Percentiles rank a stretch among this genome's conserved stretches.
These are phyloP conservation scores for Tyto alba DNA, from an alignment of 2,113 vertebrate species.

Conservation along the genomic window DNA sequence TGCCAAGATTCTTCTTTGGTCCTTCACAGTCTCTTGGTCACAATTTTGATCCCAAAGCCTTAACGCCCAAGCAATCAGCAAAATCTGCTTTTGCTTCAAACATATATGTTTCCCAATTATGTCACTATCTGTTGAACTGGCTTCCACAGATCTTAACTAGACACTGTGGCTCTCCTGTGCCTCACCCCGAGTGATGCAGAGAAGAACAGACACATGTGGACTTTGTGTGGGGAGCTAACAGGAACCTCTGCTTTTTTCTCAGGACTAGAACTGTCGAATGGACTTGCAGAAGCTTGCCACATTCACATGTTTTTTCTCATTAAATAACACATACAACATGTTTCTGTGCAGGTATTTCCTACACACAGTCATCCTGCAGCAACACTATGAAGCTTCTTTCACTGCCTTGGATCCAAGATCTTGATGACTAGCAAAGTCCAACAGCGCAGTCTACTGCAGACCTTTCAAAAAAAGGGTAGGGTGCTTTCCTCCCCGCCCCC, in stretches of 20 bases:
- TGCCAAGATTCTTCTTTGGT: not conserved
- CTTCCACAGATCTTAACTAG: not conserved
- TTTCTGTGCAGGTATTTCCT: not conserved
- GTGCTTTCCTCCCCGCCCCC: not conserved
- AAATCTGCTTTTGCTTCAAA: not conserved
- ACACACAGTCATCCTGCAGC: not conserved
- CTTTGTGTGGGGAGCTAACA: not conserved
- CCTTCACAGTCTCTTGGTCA: not conserved
- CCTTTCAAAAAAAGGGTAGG: not conserved
- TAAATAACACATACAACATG: accelerated
- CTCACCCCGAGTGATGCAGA: not conserved
- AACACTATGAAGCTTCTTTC: not conserved
- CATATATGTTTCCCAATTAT: not conserved
- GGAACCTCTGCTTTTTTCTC: not conserved
- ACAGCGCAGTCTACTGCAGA: not conserved
- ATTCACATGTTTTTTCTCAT: not conserved
- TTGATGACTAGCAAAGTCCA: not conserved
- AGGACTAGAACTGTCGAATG: not conserved
- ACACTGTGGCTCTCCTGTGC: not conserved
- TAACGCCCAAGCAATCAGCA: not conserved
- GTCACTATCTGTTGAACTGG: not conserved
- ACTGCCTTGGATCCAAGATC: not conserved
- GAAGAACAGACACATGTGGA: not conserved
- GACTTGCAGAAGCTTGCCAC: not conserved
- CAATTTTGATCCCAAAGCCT: not conserved